Base-by-base conservation (phyloP, 2,888 invertebrate species). In the Phasia obesa region DNA sequence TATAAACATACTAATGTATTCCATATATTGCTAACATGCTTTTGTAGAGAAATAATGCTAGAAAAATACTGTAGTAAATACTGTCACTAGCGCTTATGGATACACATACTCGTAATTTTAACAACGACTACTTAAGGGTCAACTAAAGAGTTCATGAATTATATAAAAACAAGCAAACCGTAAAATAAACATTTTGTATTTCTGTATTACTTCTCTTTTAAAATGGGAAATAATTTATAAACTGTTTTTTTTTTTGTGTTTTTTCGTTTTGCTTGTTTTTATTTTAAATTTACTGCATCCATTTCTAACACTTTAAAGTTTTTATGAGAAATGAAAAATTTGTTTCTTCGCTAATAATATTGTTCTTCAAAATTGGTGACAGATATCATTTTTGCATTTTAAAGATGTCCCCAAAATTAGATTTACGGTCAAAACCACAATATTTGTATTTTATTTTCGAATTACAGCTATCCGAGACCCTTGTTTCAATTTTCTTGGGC, bases 61-160 rank as follows among this genome's bases (percentile, higher is more conserved):
- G 62, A 57, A 64, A 38, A 55, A 55, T n/a, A 71, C 49, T n/a
- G 11, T 57, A 73, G 38, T 57, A 44, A 79, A 65, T 51, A 59
- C 60, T 51, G 42, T 51, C 67, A 77, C 44, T 38, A 21, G 60
- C 53, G 55, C 62, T 51, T 44, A 44, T 4, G 38, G 13, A n/a
- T 15, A 38, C 11, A 42, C 35, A 38, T 11, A 17, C 9, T 0
- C 11, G 15, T 17, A 11, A 42, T 17, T 17, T 51, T 6, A 21
- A 7, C 42, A 71, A 60, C 65, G 51, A 75, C 83, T 75, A 75
- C 78, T 78, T 75, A 83, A 71, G 79, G 83, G 75, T 83, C 83
- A 79, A 53, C 47, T 60, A 62, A 67, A 83, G 76, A 76, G 83
- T 83, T 75, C 83, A 83, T 83, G 75, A 75, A 75, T 79, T 79